Base-by-base conservation (phyloP, 1,140 invertebrate genomes). In the Zaprionus lachaisei region DNA sequence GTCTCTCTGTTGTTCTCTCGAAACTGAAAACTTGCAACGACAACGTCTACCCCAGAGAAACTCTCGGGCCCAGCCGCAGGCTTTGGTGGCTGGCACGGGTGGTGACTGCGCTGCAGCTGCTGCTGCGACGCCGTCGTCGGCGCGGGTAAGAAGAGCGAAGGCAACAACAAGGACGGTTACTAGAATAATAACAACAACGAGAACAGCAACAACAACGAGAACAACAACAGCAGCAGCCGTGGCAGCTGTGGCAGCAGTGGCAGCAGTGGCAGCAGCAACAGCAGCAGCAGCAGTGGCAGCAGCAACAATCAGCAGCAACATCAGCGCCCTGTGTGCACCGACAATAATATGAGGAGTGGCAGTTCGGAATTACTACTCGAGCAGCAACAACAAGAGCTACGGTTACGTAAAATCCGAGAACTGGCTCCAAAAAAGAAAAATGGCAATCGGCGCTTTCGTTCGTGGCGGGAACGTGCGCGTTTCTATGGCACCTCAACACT, bases 361-460 rank as follows among this genome's bases (percentile, higher is more conserved):
- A 97, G 96, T 94, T 97, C 96, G 84, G 96, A 97, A 94, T 95
- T 96, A 93, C 94, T 97, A 94, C 95, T 97, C 93, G 96, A 96
- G 93, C 93, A 95, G 89, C 94, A 95, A 91, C 95, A 95, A 94
- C 94, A 95, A 93, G 95, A 96, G 93, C 93, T 95, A 92, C 94
- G 95, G 90, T 95, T 95, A 94, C 95, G 94, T 91, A 96, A 96
- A 93, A 94, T 96, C 92, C 94, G 95, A 93, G 95, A 95, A 93
- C 93, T 95, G 93, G 94, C 94, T 83, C 93, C 93, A 72, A 93
- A 93, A 79, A 94, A 94, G 91, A 93, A 93, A 80, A 94, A 94
- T 90, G 94, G 93, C 92, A 94, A 94, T 87, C 93, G 94, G 91
- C 94, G 94, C 86, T 94, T 95, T 85, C 94, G 94, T 72, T 95